A percentile compares a stretch with the other conserved stretches of the same genome.
phyloP scores from a whole-genome alignment of 2,888 invertebrate genomes.

The Drosophila antonietae region DNA sequence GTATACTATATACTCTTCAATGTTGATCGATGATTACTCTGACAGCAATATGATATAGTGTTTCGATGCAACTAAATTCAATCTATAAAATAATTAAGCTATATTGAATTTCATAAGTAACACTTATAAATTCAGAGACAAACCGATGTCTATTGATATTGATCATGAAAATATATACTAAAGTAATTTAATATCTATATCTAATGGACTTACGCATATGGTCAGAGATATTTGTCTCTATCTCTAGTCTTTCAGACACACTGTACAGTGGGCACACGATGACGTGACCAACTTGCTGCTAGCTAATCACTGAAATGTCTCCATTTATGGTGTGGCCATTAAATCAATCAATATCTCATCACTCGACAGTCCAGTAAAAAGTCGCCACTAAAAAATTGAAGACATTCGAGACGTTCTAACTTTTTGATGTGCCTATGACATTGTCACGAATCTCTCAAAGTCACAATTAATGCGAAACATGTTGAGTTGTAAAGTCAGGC shows the following conservation, averaged over 20 bases:
- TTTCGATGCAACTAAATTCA: not conserved
- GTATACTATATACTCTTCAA: not conserved
- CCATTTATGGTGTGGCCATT: conserved; percentile 59
- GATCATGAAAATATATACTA: conserved; percentile 4
- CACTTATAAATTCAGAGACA: not conserved
- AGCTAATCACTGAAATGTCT: conserved; percentile 35
- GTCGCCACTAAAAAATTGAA: conserved; percentile 9
- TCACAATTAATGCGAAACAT: conserved; percentile 37
- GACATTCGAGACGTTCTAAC: conserved; percentile 18
- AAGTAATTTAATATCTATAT: conserved; percentile 3
- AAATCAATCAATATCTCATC: conserved; percentile 52
- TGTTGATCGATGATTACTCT: conserved; percentile 1
- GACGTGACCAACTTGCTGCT: conserved; percentile 42
- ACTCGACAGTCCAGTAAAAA: conserved; percentile 10
- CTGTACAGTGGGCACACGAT: conserved; percentile 27
- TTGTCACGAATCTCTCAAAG: conserved; percentile 51
- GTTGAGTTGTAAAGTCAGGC: not conserved
- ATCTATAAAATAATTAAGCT: not conserved
- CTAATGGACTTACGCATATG: not conserved
- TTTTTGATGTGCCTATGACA: conserved; percentile 39
- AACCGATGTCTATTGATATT: not conserved
- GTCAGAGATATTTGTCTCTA: conserved; percentile 1
- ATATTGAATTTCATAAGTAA: not conserved
- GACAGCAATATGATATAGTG: conserved; percentile 6
- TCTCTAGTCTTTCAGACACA: not conserved